Conservation (phyloP, 1,140 invertebrate species). For the Gryllus bimaculatus region DNA sequence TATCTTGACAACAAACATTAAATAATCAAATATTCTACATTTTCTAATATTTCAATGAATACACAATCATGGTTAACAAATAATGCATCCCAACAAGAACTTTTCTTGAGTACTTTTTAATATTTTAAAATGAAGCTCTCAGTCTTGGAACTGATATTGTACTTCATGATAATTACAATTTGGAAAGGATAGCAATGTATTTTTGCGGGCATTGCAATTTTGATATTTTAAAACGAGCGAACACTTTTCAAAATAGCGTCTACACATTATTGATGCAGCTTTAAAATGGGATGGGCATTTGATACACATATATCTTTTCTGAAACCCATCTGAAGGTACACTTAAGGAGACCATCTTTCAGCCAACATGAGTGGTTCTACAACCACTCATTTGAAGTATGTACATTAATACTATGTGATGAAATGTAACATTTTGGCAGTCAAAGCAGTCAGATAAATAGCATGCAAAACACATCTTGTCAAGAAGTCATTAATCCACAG, state of each 20-base stretch:
- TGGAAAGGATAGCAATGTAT: neutral
- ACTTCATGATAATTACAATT: neutral
- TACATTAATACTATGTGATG: conserved; percentile 14
- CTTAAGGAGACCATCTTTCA: neutral
- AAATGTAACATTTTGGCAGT: conserved; percentile 14
- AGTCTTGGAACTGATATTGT: neutral
- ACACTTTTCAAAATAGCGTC: neutral
- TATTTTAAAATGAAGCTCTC: conserved; percentile 13
- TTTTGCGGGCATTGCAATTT: neutral
- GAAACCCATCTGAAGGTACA: conserved; percentile 1
- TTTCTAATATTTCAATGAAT: neutral
- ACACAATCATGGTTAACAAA: conserved; percentile 13
- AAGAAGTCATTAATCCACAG: conserved; percentile 7
- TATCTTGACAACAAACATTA: conserved; percentile 14
- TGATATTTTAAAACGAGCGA: neutral
- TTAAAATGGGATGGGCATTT: neutral
- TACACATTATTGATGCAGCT: conserved; percentile 4
- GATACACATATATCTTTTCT: neutral
- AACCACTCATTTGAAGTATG: conserved; percentile 12
- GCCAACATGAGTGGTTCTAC: conserved; percentile 2
- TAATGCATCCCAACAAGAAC: neutral
- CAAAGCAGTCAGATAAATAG: conserved; percentile 13
- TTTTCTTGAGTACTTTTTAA: neutral
- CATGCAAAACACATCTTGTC: conserved; percentile 12
- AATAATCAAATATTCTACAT: conserved; percentile 9